These are phyloP conservation scores for Hermetia illucens DNA, from an alignment of 1,140 invertebrate genomes.

Conservation along the genomic window DNA sequence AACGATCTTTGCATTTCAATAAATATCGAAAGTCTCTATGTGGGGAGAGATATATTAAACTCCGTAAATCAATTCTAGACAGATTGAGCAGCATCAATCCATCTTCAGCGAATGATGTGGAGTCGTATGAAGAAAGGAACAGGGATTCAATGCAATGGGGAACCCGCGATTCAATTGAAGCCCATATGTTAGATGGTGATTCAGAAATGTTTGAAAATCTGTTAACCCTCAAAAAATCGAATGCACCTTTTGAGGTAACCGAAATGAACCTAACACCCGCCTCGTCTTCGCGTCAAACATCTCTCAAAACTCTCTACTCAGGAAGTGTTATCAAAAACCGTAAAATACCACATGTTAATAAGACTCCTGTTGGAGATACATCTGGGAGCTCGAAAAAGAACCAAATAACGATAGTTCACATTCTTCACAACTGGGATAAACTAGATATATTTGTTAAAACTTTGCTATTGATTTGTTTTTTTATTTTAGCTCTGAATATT, in stretches of 20 bases:
- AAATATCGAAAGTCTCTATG: background rate
- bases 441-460: conserved; percentile 1
- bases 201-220: background rate
- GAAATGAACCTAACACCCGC: background rate
- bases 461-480: conserved; percentile 7
- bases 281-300: background rate
- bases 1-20: background rate
- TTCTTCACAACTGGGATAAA: conserved; percentile 2
- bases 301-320: background rate
- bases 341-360: background rate
- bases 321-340: background rate
- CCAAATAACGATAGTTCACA: background rate
- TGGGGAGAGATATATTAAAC: background rate
- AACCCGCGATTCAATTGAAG: no score
- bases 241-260: background rate
- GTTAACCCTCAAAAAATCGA: background rate
- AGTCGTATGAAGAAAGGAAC: background rate
- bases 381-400: background rate
- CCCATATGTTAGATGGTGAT: no score
- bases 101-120: background rate
- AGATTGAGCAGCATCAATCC: background rate
- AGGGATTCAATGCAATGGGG: no score
- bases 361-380: background rate
- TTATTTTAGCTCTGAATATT: no score
- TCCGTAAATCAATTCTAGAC: background rate